Conservation (phyloP, 2,113 vertebrate genomes). For the Muntiacus reevesi region DNA sequence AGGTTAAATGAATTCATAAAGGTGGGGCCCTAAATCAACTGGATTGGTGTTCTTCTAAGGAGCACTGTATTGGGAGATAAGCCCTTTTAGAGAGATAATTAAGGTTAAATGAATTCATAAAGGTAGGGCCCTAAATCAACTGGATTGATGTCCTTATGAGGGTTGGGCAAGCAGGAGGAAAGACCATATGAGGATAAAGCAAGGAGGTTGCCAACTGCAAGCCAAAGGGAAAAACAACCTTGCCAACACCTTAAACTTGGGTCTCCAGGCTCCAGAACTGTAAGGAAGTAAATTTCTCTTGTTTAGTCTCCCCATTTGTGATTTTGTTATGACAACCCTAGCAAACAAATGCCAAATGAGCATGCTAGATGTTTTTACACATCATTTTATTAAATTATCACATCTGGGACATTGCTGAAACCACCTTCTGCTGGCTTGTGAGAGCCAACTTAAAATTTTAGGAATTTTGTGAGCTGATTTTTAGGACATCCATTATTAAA, state of each 20-base stretch:
- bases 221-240: background rate
- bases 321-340: background rate
- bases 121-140: background rate
- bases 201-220: background rate
- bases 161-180: background rate
- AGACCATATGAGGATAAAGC: background rate
- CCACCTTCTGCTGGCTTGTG: background rate
- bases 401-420: background rate
- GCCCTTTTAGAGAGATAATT: background rate
- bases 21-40: background rate
- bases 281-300: background rate
- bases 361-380: background rate
- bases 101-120: background rate
- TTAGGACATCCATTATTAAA: background rate
- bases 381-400: background rate
- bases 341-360: background rate
- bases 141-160: background rate
- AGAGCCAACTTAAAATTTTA: background rate
- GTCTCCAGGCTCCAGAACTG: background rate
- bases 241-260: background rate
- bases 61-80: background rate
- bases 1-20: background rate
- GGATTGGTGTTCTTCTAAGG: background rate
- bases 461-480: background rate
- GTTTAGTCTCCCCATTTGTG: background rate